Evolutionary conservation across 2,797 vertebrate genomes (phyloP), one percentile per base, ranked within the genome.

Genomic region (Holocentrus rufus): DNA sequence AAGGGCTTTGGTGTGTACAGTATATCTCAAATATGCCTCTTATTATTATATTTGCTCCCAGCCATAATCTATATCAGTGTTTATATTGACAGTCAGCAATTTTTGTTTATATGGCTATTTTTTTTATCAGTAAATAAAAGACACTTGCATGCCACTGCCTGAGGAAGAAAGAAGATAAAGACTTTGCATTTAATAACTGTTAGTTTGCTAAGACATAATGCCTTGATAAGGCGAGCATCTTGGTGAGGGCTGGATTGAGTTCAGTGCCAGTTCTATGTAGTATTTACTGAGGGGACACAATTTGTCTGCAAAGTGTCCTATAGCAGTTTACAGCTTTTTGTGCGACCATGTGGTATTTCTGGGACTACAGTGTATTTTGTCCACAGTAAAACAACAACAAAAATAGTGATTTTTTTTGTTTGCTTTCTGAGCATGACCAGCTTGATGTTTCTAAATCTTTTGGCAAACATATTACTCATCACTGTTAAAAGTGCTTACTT

Each of bases 51-150:
- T 92, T 92, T 92, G 87, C 89, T 86, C 87, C 68, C 74, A 52
- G 80, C 85, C 82, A 71, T 92, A 93, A 93, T 92, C 90, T 91
- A 88, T 91, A 91, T 93, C 89, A 78, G 82, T 89, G 85, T 85
- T 92, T 89, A 88, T 91, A 92, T 87, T 92, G 90, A 93, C 90
- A 92, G 89, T 91, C 89, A 52, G 90, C 91, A 88, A 86, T 92
- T 92, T 92, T 90, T 90, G 85, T 93, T 92, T 91, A 84, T 84
- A 62, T 69, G 80, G 87, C 86, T 85, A 90, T 90, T 92, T 90
- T 84, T 57, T 89, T 81, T 92, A 91, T 92, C 82, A 61, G 81
- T 79, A 84, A 88, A 87, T 91, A 90, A 87, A 27, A 92, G 90
- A 91, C 85, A 86, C 87, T 81, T 80, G 81, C 82, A 71, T 85